Percentiles rank a stretch among this genome's conserved stretches.
These are phyloP conservation scores for Decapterus maruadsi DNA, from an alignment of 2,797 vertebrate species.

Conservation along the genomic window DNA sequence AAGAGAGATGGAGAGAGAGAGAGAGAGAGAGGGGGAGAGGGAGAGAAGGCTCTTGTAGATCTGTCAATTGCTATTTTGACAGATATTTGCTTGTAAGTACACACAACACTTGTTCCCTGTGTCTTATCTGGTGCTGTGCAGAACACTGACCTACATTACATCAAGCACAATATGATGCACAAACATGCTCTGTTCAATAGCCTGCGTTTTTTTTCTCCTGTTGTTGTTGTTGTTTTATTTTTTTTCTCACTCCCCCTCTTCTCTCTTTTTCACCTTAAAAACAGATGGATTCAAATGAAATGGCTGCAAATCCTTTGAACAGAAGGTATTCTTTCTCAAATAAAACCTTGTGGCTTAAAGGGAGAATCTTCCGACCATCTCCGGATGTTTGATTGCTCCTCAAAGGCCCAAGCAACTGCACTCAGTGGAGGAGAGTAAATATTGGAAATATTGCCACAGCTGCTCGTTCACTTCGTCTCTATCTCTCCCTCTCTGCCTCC, in stretches of 20 bases:
- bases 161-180: constrained; percentile 99
- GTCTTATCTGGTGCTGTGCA: constrained; percentile 99
- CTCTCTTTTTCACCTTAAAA: constrained; percentile 95
- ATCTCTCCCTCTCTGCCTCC: constrained; percentile 60
- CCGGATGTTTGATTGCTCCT: constrained; percentile 89
- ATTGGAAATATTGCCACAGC: constrained; percentile 83
- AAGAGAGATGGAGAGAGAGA: constrained; percentile 16
- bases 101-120: constrained; percentile 99
- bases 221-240: constrained; percentile 88
- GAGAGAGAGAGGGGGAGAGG: constrained; percentile 41
- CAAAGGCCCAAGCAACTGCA: constrained; percentile 82
- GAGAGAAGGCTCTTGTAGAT: constrained; percentile 96
- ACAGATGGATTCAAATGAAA: constrained; percentile 98
- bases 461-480: constrained; percentile 73
- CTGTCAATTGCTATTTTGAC: constrained; percentile 99
- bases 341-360: constrained; percentile 91
- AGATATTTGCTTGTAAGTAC: constrained; percentile 99
- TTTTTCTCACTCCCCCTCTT: constrained; percentile 58
- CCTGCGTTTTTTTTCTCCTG: constrained; percentile 77
- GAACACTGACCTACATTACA: constrained; percentile 99
- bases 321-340: constrained; percentile 98
- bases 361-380: constrained; percentile 94
- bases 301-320: constrained; percentile 98
- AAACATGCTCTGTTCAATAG: constrained; percentile 97
- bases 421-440: constrained; percentile 81